phyloP scores from a whole-genome alignment of 2,113 vertebrate species.

The Stomatorhinus ivindoensis region DNA sequence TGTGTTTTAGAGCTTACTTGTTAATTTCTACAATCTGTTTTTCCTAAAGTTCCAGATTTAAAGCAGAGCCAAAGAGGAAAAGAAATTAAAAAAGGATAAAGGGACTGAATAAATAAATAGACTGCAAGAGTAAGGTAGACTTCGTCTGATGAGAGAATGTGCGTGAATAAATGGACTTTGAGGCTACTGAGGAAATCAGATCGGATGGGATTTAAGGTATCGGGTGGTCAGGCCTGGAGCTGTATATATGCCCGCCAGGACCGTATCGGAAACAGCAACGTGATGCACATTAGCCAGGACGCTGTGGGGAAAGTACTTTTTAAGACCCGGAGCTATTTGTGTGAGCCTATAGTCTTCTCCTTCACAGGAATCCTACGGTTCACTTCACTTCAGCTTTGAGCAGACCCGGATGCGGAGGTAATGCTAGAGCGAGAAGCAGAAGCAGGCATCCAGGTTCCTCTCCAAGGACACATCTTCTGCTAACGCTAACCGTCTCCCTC shows the following conservation, averaged over 20 bases:
- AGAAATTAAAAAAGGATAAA: background rate
- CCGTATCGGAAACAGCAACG: background rate
- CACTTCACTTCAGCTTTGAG: background rate
- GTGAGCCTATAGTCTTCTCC: background rate
- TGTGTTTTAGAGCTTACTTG: constrained; percentile 1
- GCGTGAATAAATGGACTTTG: background rate
- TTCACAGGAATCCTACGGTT: background rate
- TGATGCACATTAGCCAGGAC: background rate
- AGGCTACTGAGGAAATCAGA: background rate
- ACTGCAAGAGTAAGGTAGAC: background rate
- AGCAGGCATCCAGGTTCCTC: background rate
- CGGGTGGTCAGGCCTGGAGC: background rate
- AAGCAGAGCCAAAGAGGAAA: background rate
- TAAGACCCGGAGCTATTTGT: background rate
- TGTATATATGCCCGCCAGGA: background rate
- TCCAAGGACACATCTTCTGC: background rate
- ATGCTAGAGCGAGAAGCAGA: background rate
- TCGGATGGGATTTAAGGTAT: background rate
- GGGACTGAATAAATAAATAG: background rate
- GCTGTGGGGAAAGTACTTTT: background rate
- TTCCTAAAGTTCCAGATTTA: background rate
- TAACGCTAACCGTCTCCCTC: background rate
- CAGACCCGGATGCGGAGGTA: background rate
- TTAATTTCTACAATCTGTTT: background rate
- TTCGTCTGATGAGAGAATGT: background rate